These are phyloP conservation scores for Tupiocoris notatus DNA, from an alignment of 2,888 invertebrate genomes.

Conservation along the genomic window DNA sequence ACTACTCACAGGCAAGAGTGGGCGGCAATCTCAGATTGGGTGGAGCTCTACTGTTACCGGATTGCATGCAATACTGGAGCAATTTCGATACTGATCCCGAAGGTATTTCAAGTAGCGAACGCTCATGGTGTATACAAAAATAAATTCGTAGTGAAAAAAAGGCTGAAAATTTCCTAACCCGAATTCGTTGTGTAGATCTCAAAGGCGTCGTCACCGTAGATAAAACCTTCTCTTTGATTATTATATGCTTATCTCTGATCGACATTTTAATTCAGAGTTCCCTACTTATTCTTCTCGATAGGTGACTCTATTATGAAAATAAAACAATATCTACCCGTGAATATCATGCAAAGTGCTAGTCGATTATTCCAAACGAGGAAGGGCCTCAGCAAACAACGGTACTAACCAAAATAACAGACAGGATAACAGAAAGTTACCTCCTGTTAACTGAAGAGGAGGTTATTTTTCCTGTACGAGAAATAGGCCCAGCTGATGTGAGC, in stretches of 20 bases:
- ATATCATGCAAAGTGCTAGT: background rate
- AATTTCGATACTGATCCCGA: too few relatives aligned
- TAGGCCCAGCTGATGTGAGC: too few relatives aligned
- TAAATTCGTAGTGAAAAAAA: too few relatives aligned
- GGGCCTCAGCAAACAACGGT: background rate
- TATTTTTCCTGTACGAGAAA: too few relatives aligned
- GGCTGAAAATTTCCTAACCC: too few relatives aligned
- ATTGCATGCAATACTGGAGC: too few relatives aligned
- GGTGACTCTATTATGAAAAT: background rate
- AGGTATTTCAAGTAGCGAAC: too few relatives aligned
- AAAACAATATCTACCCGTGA: background rate
- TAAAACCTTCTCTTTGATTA: slow-evolving; percentile 33
- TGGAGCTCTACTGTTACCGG: too few relatives aligned
- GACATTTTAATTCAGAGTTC: slow-evolving; percentile 20
- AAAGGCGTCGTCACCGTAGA: slow-evolving; percentile 33
- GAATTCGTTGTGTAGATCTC: slow-evolving; percentile 35
- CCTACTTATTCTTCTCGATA: background rate
- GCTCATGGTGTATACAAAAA: too few relatives aligned
- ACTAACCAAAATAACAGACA: background rate
- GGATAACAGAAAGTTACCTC: too few relatives aligned
- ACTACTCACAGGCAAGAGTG: too few relatives aligned
- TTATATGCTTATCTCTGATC: slow-evolving; percentile 29
- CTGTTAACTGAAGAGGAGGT: too few relatives aligned
- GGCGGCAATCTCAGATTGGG: background rate
- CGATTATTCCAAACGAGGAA: background rate